Evolutionary conservation across 2,888 invertebrate genomes (phyloP).

Genomic region (Sturmia bella): DNA sequence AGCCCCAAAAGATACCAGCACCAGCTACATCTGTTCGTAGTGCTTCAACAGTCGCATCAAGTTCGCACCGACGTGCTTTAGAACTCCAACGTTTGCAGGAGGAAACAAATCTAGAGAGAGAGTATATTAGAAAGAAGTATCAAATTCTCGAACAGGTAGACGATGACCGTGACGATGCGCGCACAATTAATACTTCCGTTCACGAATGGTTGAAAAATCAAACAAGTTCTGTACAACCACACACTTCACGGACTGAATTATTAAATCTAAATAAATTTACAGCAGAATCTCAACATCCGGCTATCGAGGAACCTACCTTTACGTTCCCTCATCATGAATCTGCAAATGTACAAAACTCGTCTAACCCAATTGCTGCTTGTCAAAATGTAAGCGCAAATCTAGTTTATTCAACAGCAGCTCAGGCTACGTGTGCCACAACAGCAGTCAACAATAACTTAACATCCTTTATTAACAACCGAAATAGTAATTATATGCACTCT

Average conservation of each 20-base stretch:
- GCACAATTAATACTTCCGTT: conserved; percentile 1
- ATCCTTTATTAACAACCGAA: conserved; percentile 29
- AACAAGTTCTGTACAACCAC: not conserved
- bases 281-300: not conserved
- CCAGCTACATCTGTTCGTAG: conserved; percentile 15
- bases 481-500: conserved; percentile 8
- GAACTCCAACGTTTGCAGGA: conserved; percentile 26
- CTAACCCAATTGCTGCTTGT: not conserved
- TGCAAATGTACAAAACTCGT: not conserved
- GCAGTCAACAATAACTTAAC: conserved; percentile 2
- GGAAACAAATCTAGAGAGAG: conserved; percentile 30
- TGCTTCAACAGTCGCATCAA: conserved; percentile 10
- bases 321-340: not conserved
- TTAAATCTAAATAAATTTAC: not conserved
- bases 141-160: conserved; percentile 20
- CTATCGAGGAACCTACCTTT: not conserved
- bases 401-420: not conserved
- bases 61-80: not conserved
- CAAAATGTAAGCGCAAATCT: conserved; percentile 29
- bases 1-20: not conserved
- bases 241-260: not conserved
- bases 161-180: not conserved
- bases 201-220: conserved; percentile 35
- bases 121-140: conserved; percentile 22
- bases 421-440: not conserved